Percentiles rank a stretch among this genome's conserved stretches.
These are phyloP conservation scores for Sebastes oblongus DNA, from an alignment of 2,797 vertebrate species.

Conservation along the genomic window DNA sequence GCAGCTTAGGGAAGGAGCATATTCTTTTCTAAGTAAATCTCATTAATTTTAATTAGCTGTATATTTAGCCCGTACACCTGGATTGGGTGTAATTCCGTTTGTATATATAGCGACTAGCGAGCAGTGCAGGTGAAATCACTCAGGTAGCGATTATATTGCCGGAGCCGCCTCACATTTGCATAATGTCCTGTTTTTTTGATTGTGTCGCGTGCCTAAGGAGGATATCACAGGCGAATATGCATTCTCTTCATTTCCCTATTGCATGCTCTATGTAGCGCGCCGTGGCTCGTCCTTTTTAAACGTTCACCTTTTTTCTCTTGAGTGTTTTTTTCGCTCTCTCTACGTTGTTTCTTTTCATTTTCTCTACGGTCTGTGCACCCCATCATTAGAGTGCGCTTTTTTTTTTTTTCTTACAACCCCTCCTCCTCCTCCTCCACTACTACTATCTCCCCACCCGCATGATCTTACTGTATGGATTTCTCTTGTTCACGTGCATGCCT, in stretches of 20 bases:
- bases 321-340: constrained; percentile 7
- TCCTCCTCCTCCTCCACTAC: constrained; percentile 4
- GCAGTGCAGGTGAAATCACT: constrained; percentile 66
- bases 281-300: constrained; percentile 50
- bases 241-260: constrained; percentile 56
- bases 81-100: constrained; percentile 60
- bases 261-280: constrained; percentile 43
- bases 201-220: constrained; percentile 54
- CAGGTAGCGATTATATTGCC: constrained; percentile 61
- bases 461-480: constrained; percentile 66
- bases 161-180: constrained; percentile 58
- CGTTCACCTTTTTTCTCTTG: constrained; percentile 37
- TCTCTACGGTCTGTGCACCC: constrained; percentile 55
- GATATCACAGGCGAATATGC: constrained; percentile 66
- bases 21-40: constrained; percentile 81
- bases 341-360: constrained; percentile 37
- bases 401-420: neutral
- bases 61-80: constrained; percentile 81
- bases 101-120: constrained; percentile 44
- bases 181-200: constrained; percentile 68
- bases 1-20: constrained; percentile 73
- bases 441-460: constrained; percentile 42
- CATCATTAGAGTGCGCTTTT: constrained; percentile 55
- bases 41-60: constrained; percentile 84
- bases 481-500: constrained; percentile 55